Base-by-base conservation (phyloP, 2,113 vertebrate species). In the Phycodurus eques region DNA sequence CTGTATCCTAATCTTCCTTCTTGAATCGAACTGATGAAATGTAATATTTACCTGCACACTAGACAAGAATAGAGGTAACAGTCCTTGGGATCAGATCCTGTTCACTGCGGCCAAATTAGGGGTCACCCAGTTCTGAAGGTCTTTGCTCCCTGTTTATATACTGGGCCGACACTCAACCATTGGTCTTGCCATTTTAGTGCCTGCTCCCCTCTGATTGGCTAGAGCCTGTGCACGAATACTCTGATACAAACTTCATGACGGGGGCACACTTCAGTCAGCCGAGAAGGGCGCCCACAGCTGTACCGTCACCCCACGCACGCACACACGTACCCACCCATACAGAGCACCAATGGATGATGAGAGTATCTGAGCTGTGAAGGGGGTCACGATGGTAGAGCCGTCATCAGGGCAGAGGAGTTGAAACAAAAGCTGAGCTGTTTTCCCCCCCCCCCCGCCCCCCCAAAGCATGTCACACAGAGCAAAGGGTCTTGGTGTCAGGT, bases 71-170 rank as follows among this genome's bases (percentile, higher is more conserved):
- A 90, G 83, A 89, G 86, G 90, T 92, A 93, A 94, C 91, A 93
- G 84, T 93, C 92, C 92, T 90, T 86, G 92, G 90, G 92, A 93
- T 93, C 92, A 93, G 85, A 90, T 92, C 91, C 91, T 93, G 89
- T 92, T 91, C 92, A 93, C 89, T 90, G 90, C 86, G 88, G 90
- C 84, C 90, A 89, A 92, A 88, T 88, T 91, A 93, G 87, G 89
- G 91, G 93, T 93, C 87, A 93, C 93, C 93, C 92, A 84, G 85
- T 53, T 82, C 62, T 77, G 66, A 57, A 68, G 72, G 77, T 71
- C 71, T 77, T 67, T 62, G 70, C 61, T 68, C 73, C 73, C 70
- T 56, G 54, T 82, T 92, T 94, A 92, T 94, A 94, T 94, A 93
- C 80, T 4, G 0, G 68, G n/a, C 75, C 74, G 70, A 56, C 68